Percentiles rank a stretch among this genome's conserved stretches.
Conservation (phyloP, 2,888 invertebrate genomes). For the Pseudoips prasinana region DNA sequence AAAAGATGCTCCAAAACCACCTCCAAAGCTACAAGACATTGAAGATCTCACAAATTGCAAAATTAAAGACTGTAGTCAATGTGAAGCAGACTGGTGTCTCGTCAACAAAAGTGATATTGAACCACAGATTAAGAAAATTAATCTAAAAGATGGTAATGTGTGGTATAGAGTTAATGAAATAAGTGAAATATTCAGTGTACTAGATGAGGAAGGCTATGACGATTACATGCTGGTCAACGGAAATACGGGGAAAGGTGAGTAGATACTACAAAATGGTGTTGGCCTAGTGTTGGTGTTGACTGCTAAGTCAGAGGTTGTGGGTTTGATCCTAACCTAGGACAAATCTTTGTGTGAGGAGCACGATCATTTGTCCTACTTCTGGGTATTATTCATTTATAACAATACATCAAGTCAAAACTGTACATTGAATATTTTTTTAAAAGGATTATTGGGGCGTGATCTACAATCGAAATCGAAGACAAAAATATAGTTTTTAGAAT, state of each 20-base stretch:
- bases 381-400: no score
- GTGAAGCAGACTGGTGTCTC: constrained; percentile 49
- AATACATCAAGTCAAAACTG: no score
- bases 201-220: constrained; percentile 51
- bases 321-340: no score
- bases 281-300: no score
- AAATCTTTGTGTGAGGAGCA: no score
- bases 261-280: no score
- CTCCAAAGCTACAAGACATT: constrained; percentile 42
- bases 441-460: no score
- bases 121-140: constrained; percentile 39
- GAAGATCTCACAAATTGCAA: constrained; percentile 53
- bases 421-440: no score
- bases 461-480: no score
- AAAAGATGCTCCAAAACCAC: constrained; percentile 57
- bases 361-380: no score
- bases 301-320: no score
- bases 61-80: constrained; percentile 22
- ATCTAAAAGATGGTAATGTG: constrained; percentile 52
- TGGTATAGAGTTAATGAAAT: constrained; percentile 80
- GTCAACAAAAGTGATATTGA: constrained; percentile 40
- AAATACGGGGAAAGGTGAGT: constrained; percentile 86
- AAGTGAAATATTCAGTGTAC: constrained; percentile 73
- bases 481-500: no score
- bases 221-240: constrained; percentile 86